Evolutionary conservation across 2,113 vertebrate species (phyloP).

Genomic region (Pelmatolapia mariae): DNA sequence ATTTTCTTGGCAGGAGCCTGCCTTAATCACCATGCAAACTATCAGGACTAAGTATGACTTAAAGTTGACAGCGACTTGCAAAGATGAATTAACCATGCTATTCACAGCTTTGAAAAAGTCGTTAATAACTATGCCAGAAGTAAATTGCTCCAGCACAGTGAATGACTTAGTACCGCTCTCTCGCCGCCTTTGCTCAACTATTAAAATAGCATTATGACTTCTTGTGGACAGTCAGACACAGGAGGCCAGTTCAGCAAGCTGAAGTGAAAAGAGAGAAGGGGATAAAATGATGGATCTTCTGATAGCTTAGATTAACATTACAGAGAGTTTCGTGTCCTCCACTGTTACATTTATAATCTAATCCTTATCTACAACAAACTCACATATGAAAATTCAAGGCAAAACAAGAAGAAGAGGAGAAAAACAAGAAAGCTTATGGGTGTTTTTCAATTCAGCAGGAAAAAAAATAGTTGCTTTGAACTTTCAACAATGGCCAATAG

Average conservation of each 20-base stretch:
- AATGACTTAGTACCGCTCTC: not conserved
- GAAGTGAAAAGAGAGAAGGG: not conserved
- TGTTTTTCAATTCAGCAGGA: not conserved
- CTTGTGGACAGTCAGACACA: slow-evolving; percentile 5
- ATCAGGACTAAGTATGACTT: slow-evolving; percentile 17
- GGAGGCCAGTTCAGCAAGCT: not conserved
- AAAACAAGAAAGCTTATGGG: not conserved
- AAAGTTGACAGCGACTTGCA: slow-evolving; percentile 22
- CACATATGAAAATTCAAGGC: not conserved
- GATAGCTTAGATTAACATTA: not conserved
- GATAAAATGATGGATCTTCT: not conserved
- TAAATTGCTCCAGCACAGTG: slow-evolving; percentile 46
- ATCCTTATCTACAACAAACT: not conserved
- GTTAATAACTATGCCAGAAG: slow-evolving; percentile 44
- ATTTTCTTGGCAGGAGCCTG: not conserved
- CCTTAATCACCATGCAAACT: slow-evolving; percentile 18
- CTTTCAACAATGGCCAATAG: not conserved
- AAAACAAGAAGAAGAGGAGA: not conserved
- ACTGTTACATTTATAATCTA: not conserved
- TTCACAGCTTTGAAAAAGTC: slow-evolving; percentile 48
- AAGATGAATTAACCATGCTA: slow-evolving; percentile 43
- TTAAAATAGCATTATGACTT: slow-evolving; percentile 30
- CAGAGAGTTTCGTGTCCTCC: not conserved
- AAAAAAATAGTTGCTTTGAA: not conserved
- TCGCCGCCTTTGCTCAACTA: not conserved